Percentiles rank a stretch among this genome's conserved stretches.
Conservation (phyloP, 2,888 invertebrate species). For the Drosophila ustulata region DNA sequence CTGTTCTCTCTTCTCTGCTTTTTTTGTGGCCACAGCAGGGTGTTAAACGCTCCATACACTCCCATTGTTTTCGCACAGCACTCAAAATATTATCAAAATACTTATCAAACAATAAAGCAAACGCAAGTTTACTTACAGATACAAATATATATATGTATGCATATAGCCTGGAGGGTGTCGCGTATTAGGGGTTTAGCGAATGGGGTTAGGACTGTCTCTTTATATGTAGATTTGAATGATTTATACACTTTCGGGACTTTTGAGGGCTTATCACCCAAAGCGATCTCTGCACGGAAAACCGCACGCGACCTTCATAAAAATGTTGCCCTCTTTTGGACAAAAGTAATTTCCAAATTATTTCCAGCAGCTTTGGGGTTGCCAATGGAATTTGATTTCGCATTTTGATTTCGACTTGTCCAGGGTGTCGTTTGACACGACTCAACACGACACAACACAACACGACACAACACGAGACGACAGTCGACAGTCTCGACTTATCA, state of each 20-base stretch:
- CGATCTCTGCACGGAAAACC: constrained; percentile 61
- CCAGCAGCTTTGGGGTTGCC: constrained; percentile 69
- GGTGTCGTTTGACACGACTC: constrained; percentile 60
- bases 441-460: constrained; percentile 25
- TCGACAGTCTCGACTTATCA: constrained; percentile 64
- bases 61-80: constrained; percentile 58
- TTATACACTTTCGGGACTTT: constrained; percentile 53
- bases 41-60: constrained; percentile 60
- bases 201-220: constrained; percentile 32
- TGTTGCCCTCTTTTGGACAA: constrained; percentile 50
- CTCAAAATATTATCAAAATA: constrained; percentile 75
- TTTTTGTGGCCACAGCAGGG: constrained; percentile 31
- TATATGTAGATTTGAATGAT: constrained; percentile 74
- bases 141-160: neutral
- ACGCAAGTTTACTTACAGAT: constrained; percentile 36
- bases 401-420: constrained; percentile 52
- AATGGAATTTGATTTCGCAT: constrained; percentile 58
- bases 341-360: constrained; percentile 82
- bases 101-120: constrained; percentile 79
- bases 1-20: constrained; percentile 15
- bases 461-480: constrained; percentile 28
- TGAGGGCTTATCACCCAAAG: constrained; percentile 46
- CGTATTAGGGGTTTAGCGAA: constrained; percentile 55
- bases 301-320: constrained; percentile 84
- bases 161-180: constrained; percentile 12